Percentiles rank a stretch among this genome's conserved stretches.
Conservation (phyloP, 2,797 vertebrate species). For the Gallinago nigripennis region DNA sequence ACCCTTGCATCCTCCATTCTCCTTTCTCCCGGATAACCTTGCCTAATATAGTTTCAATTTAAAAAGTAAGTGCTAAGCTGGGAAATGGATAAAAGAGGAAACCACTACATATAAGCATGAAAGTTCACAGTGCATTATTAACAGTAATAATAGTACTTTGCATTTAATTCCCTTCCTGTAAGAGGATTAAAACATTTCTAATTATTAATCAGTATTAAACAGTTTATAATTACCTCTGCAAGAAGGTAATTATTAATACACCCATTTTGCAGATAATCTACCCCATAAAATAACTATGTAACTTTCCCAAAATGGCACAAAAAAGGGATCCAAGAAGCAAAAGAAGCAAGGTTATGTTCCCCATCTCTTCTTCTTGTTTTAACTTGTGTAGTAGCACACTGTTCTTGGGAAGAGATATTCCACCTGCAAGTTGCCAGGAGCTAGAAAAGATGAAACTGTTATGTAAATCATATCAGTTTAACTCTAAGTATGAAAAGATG, state of each 20-base stretch:
- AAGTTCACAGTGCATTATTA: conserved; percentile 45
- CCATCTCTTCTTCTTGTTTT: background rate
- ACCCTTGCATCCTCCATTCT: background rate
- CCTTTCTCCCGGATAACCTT: conserved; percentile 43
- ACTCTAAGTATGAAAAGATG: background rate
- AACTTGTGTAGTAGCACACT: accelerated
- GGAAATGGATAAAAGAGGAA: conserved; percentile 27
- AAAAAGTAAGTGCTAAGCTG: conserved; percentile 2
- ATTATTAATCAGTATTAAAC: conserved; percentile 60
- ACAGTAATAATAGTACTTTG: conserved; percentile 41
- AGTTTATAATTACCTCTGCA: conserved; percentile 58
- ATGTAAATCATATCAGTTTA: background rate
- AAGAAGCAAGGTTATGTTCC: background rate
- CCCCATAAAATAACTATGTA: background rate
- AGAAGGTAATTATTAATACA: conserved; percentile 45
- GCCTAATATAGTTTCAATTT: conserved; percentile 17
- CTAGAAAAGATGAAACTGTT: background rate
- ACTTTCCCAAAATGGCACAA: background rate
- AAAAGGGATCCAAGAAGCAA: background rate
- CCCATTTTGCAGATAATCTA: conserved; percentile 28
- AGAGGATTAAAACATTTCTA: conserved; percentile 59
- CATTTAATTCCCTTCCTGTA: conserved; percentile 55
- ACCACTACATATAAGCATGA: background rate
- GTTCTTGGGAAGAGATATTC: background rate
- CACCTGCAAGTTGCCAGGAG: background rate